Evolutionary conservation across 2,888 invertebrate genomes (phyloP).

Genomic region (Calameuta filiformis): DNA sequence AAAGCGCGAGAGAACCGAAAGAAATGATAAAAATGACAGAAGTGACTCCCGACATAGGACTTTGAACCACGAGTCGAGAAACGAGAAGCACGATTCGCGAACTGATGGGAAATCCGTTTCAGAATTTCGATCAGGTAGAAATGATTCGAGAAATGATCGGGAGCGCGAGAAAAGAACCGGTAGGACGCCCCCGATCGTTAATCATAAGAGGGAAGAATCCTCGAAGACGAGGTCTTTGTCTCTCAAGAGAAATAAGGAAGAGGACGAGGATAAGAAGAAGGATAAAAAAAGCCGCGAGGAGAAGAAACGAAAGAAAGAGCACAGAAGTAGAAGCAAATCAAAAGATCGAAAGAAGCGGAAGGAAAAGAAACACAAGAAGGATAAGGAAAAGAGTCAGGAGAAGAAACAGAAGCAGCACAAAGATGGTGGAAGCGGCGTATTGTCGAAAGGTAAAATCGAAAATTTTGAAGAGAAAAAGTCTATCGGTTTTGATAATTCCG

Average conservation of each 20-base stretch:
- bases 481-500: conserved; percentile 36
- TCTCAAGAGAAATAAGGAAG: conserved; percentile 61
- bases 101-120: neutral
- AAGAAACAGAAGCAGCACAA: conserved; percentile 61
- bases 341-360: conserved; percentile 60
- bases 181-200: conserved; percentile 49
- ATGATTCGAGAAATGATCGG: conserved; percentile 45
- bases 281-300: conserved; percentile 51
- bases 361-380: conserved; percentile 67
- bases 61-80: conserved; percentile 33
- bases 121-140: conserved; percentile 39
- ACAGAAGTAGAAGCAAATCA: conserved; percentile 58
- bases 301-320: conserved; percentile 57
- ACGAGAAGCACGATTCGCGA: conserved; percentile 16
- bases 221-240: conserved; percentile 42
- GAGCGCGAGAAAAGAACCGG: conserved; percentile 55
- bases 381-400: conserved; percentile 59
- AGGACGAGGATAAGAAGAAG: conserved; percentile 46
- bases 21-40: conserved; percentile 47
- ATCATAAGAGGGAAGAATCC: conserved; percentile 38
- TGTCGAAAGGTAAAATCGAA: conserved; percentile 38
- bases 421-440: conserved; percentile 35
- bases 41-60: conserved; percentile 17
- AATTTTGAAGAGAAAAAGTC: conserved; percentile 31
- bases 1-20: conserved; percentile 56